Evolutionary conservation across 2,888 invertebrate genomes (phyloP).

Genomic region (Caenorhabditis sulstoni): DNA sequence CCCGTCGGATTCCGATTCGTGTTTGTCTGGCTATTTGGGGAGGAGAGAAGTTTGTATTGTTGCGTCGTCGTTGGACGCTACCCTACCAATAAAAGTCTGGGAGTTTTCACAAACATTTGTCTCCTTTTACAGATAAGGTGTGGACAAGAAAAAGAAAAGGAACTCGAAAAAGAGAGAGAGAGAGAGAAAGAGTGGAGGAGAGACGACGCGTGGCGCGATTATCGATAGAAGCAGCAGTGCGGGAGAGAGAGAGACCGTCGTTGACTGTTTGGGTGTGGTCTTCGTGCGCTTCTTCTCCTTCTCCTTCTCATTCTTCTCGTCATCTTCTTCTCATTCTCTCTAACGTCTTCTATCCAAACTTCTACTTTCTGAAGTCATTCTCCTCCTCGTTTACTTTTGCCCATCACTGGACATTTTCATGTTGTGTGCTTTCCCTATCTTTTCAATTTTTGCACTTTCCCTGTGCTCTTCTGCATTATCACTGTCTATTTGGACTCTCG

Average conservation of each 20-base stretch:
- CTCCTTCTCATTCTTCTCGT: constrained; percentile 10
- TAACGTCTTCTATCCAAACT: not conserved
- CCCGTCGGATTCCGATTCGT: no score
- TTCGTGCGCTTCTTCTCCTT: constrained; percentile 8
- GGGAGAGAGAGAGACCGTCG: constrained; percentile 8
- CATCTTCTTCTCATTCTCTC: constrained; percentile 4
- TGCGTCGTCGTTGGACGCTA: no score
- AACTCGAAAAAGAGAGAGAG: not conserved
- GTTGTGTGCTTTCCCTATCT: no score
- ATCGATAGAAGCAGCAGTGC: constrained; percentile 37
- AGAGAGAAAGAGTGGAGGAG: constrained; percentile 7
- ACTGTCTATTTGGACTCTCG: no score
- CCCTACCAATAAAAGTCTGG: no score
- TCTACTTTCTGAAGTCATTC: not conserved
- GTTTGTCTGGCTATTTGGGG: no score
- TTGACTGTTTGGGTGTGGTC: constrained; percentile 50
- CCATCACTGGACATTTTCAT: no score
- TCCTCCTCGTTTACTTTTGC: not conserved
- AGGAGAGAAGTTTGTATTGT: no score
- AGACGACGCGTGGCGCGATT: constrained; percentile 13
- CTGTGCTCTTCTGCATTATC: no score
- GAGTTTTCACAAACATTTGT: no score
- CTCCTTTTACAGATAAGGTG: no score
- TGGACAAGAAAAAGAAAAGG: not conserved
- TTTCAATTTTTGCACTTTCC: no score